A percentile compares a stretch with the other conserved stretches of the same genome.
These are phyloP conservation scores for Catharus ustulatus DNA, from an alignment of 2,797 vertebrate species.

Conservation along the genomic window DNA sequence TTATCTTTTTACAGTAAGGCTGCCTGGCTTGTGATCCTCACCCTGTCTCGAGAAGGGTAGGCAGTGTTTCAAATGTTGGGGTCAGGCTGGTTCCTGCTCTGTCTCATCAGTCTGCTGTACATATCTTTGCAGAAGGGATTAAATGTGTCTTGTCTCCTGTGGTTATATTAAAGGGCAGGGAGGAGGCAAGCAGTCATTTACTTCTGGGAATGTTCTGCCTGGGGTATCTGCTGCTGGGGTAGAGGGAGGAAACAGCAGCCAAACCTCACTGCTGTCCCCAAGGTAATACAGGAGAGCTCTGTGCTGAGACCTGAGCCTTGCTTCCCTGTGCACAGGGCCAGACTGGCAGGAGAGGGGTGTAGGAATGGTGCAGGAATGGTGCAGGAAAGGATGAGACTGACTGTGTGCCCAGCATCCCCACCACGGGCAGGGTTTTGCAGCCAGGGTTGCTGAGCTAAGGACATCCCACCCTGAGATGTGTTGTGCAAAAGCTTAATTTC, in stretches of 20 bases:
- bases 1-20: constrained; percentile 8
- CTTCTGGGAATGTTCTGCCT: not conserved
- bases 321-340: not conserved
- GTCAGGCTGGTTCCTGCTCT: not conserved
- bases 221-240: not conserved
- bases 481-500: not conserved
- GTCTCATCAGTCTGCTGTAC: not conserved
- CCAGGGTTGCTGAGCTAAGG: not conserved
- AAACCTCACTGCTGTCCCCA: not conserved
- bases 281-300: not conserved
- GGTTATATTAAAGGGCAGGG: constrained; percentile 33
- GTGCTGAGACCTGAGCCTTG: not conserved
- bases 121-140: not conserved
- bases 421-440: not conserved
- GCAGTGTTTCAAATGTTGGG: not conserved
- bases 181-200: not conserved
- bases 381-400: not conserved
- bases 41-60: not conserved
- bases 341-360: not conserved
- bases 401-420: not conserved
- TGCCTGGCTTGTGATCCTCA: constrained; percentile 29
- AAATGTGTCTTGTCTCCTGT: constrained; percentile 20
- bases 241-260: not conserved
- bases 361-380: not conserved
- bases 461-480: not conserved